Evolutionary conservation across 2,888 invertebrate genomes (phyloP), one percentile per base, ranked within the genome.

Genomic region (Xanthia togata): DNA sequence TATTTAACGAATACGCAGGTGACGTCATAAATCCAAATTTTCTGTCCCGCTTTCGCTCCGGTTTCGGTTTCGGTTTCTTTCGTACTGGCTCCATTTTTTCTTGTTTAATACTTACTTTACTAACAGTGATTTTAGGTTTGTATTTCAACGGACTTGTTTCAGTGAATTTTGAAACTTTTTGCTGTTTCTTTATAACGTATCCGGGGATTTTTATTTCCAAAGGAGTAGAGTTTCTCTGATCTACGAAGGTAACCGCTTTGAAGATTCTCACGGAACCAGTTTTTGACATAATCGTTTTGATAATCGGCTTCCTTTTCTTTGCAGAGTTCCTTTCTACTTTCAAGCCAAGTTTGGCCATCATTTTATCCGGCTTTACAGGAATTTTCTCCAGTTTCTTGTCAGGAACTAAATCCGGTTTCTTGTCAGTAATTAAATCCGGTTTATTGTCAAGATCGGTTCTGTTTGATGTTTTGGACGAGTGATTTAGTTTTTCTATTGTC

Each of bases 211-310:
- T 93, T 0, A 94, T 93, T 70, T 92, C 83, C 26, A 93, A 73
- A 0, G 88, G 85, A 0, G 83, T 82, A 0, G 80, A 72, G 23
- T 87, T 83, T 0, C 89, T 91, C 4, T 89, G 83, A 6, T 94
- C 93, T 0, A 90, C 90, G 71, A 95, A 94, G 0, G 93, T 92
- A 0, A 95, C 94, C 0, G 94, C 91, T 88, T 95, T 95, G 76
- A 89, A 94, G 0, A 91, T 76, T 78, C 87, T 90, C 0, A 85
- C 74, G 0, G 80, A 55, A 4, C 91, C 90, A n/a, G 87, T 88
- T 72, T 89, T 92, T 0, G 91, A 84, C 5, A 84, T 89, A 0
- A 93, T 85, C 0, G 94, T 94, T 83, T 90, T 93, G 0, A 94
- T 92, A 0, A 93, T 82, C 0, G 93, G 92, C 73, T 88, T 92